Evolutionary conservation across 1,140 invertebrate species (phyloP).

Genomic region (Muscidifurax raptorellus): DNA sequence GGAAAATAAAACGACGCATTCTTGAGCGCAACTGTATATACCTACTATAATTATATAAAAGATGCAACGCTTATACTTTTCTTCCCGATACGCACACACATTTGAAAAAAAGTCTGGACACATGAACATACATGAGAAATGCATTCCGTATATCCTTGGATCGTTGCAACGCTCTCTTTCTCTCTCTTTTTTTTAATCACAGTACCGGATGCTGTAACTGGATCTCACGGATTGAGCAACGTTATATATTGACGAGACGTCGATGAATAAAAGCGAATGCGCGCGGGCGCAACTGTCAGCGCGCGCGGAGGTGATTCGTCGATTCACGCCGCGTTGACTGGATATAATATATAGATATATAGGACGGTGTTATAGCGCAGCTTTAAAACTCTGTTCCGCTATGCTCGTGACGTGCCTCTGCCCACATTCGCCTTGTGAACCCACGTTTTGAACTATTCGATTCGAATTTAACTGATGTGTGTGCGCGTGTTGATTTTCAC

Average conservation of each 20-base stretch:
- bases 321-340: neutral
- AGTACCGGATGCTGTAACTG: constrained; percentile 1
- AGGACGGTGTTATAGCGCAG: neutral
- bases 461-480: neutral
- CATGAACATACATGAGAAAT: neutral
- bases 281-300: neutral
- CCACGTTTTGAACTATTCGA: neutral
- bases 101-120: too few species aligned
- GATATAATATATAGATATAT: neutral
- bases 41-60: neutral
- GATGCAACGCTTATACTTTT: too few species aligned
- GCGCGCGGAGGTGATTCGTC: neutral
- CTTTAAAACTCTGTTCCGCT: neutral
- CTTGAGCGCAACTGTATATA: neutral
- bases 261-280: neutral
- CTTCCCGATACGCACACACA: too few species aligned
- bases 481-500: too few species aligned
- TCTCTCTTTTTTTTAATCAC: neutral
- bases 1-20: neutral
- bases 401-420: neutral
- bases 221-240: constrained; percentile 1
- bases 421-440: neutral
- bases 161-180: neutral
- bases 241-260: neutral
- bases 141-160: neutral